Conservation (phyloP, 2,888 invertebrate genomes). For the Cephus runcator region DNA sequence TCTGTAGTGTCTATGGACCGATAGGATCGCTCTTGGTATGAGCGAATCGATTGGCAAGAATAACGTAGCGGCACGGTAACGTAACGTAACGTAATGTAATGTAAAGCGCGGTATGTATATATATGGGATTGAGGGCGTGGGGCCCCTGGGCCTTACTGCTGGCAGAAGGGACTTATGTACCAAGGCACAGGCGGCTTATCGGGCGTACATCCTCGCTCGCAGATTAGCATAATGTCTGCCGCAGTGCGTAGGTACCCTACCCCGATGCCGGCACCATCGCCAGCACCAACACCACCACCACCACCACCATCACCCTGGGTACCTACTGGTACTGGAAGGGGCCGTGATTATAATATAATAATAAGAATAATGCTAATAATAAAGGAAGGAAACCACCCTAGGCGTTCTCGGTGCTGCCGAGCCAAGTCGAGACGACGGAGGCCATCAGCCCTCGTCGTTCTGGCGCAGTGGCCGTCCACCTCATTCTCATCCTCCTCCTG, state of each 20-base stretch:
- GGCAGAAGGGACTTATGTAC: slow-evolving; percentile 45
- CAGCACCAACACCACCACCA: neutral
- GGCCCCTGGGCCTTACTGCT: slow-evolving; percentile 59
- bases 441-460: slow-evolving; percentile 8
- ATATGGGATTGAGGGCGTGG: slow-evolving; percentile 63
- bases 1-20: neutral
- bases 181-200: slow-evolving; percentile 53
- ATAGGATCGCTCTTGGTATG: neutral
- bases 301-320: slow-evolving; percentile 6
- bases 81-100: slow-evolving; percentile 34
- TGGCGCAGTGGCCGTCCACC: slow-evolving; percentile 15
- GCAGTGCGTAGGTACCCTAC: slow-evolving; percentile 52
- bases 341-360: slow-evolving; percentile 48
- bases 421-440: slow-evolving; percentile 15
- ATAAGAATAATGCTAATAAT: slow-evolving; percentile 43
- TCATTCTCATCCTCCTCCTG: slow-evolving; percentile 2
- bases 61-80: slow-evolving; percentile 7
- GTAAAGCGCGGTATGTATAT: slow-evolving; percentile 41
- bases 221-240: slow-evolving; percentile 64
- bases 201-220: slow-evolving; percentile 62
- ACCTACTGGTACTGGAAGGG: slow-evolving; percentile 33
- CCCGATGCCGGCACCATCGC: neutral
- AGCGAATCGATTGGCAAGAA: neutral
- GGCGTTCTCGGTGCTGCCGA: slow-evolving; percentile 24
- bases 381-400: slow-evolving; percentile 33